A percentile compares a stretch with the other conserved stretches of the same genome.
Evolutionary conservation across 1,140 invertebrate genomes (phyloP).

Genomic region (Dufourea novaeangliae): DNA sequence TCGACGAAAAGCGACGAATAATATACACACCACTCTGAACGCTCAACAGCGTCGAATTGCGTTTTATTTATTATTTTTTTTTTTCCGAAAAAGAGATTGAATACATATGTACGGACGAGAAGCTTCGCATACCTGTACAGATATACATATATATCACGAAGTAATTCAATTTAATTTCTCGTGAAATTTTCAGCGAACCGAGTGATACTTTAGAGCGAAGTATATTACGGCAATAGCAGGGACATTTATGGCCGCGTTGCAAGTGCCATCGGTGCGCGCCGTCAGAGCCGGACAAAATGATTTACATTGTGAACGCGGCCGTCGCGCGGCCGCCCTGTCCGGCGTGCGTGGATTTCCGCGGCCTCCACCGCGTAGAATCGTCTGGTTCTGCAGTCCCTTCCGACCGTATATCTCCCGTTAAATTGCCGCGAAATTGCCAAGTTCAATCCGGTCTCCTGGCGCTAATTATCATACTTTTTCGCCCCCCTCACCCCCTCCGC

Average conservation of each 20-base stretch:
- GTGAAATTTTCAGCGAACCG: conserved; percentile 37
- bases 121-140: too few relatives aligned
- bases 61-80: too few relatives aligned
- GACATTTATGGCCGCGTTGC: conserved; percentile 46
- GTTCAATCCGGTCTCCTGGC: conserved; percentile 43
- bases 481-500: too few relatives aligned
- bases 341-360: neutral
- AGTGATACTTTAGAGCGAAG: conserved; percentile 26
- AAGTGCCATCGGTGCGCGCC: conserved; percentile 40
- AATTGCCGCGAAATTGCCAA: conserved; percentile 58
- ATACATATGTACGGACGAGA: too few relatives aligned
- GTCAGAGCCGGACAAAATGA: conserved; percentile 54
- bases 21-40: too few relatives aligned
- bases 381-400: neutral
- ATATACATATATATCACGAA: conserved; percentile 9
- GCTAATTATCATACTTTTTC: conserved; percentile 39
- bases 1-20: too few relatives aligned
- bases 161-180: conserved; percentile 34
- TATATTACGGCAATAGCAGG: conserved; percentile 38
- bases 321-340: too few relatives aligned
- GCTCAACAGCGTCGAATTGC: too few relatives aligned
- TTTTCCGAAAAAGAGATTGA: too few relatives aligned
- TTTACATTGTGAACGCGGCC: conserved; percentile 49
- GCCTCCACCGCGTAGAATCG: neutral
- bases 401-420: conserved; percentile 32